Percentiles rank a stretch among this genome's conserved stretches.
Evolutionary conservation across 2,888 invertebrate genomes (phyloP).

Genomic region (Camponotus fellah): DNA sequence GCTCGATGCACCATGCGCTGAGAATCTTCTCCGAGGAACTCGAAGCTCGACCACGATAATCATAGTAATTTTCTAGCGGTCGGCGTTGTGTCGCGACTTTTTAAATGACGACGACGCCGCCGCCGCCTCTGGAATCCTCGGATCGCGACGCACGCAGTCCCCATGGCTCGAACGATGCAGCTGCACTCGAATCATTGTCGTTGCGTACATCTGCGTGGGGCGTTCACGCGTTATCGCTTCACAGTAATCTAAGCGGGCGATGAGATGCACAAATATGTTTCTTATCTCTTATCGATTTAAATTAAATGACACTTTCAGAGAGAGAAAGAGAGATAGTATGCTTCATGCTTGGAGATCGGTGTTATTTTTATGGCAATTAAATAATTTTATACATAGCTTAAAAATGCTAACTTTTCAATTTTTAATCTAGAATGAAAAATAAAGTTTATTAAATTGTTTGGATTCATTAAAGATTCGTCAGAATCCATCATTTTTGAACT

Average conservation of each 20-base stretch:
- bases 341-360: neutral
- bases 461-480: neutral
- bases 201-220: constrained; percentile 31
- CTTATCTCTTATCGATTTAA: constrained; percentile 22
- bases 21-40: constrained; percentile 35
- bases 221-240: constrained; percentile 30
- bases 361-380: neutral
- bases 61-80: constrained; percentile 72
- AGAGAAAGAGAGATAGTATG: neutral
- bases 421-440: neutral
- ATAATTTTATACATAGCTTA: neutral
- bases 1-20: neutral
- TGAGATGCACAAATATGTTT: constrained; percentile 16
- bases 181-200: constrained; percentile 33
- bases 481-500: neutral
- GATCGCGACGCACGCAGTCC: constrained; percentile 65
- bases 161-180: constrained; percentile 22
- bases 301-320: neutral
- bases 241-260: constrained; percentile 24
- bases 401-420: neutral
- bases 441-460: neutral
- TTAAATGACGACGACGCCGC: constrained; percentile 57
- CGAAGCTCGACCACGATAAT: constrained; percentile 61
- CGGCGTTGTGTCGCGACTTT: constrained; percentile 61
- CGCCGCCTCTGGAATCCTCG: constrained; percentile 62